Base-by-base conservation (phyloP, 2,888 invertebrate genomes). In the Synergus gifuensis region DNA sequence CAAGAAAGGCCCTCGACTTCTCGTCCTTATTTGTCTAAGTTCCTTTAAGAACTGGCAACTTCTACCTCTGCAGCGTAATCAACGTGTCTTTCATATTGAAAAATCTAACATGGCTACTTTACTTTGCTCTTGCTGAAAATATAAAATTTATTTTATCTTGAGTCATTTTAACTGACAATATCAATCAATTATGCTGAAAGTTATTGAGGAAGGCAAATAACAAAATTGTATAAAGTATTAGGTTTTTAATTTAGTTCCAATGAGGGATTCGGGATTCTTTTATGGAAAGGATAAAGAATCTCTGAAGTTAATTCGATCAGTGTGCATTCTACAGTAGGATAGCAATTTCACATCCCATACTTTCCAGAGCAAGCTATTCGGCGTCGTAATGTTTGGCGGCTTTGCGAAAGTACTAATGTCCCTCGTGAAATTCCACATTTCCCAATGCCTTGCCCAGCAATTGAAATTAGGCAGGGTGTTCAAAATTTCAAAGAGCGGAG, bases 341-440 rank as follows among this genome's bases (percentile, higher is more conserved):
- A 16, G 69, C 69, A 73, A 73, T 73, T 73, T 36, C 28, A 73
- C 49, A 49, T 73, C 49, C 69, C 69, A 73, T 73, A 49, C 69
- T 73, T 73, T 73, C 54, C 28, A 28, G 16, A 73, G 49, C 28
- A 16, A 49, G 69, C 28, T 54, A 54, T 28, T 28, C 69, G 46
- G 14, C 60, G 60, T 60, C 22, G 60, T 60, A 60, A 60, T 60
- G 60, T 60, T 18, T 22, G 12, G 49, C 49, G 49, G 69, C 54
- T 54, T 73, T 54, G 49, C 16, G 49, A 73, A 73, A 54, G 69
- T 49, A 73, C 69, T 73, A 54, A 73, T 54, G 69, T 28, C 69
- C 69, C 69, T 73, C 49, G 69, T 73, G 69, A 73, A 73, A 73
- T 73, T 73, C 69, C 69, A 73, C 69, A 73, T 54, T 73, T 73